Base-by-base conservation (phyloP, 2,888 invertebrate species). In the Phyllotreta striolata region DNA sequence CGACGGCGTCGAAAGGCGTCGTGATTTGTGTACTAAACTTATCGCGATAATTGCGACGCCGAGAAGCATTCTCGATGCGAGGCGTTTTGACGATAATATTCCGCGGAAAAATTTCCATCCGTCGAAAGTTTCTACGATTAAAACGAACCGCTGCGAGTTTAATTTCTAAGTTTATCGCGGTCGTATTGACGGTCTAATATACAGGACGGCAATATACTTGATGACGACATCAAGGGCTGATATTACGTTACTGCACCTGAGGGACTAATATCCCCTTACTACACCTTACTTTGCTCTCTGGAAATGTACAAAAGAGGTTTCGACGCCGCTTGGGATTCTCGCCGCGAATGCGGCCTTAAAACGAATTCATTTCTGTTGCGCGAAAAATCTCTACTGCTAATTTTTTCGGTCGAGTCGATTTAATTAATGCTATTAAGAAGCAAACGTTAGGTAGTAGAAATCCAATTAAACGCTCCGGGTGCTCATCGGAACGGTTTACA, bases 141-240 rank as follows among this genome's bases (percentile, higher is more conserved):
- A n/a, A n/a, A n/a, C n/a, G n/a, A n/a, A 55, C 24, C 24, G 24
- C 24, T 24, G 49, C n/a, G 24, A 24, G 24, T 24, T 24, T 24
- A 24, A 24, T 24, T 24, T 4, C 2, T 4, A 24, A 24, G 24
- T 24, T 24, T 44, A 8, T 44, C 40, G n/a, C 39, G 46, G 52
- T 72, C 75, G 70, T 75, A 74, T 77, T 77, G 76, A 79, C 77
- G 80, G 80, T 78, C 77, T 78, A 78, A 78, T 78, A 78, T 77
- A 76, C 78, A 79, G 79, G 77, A 75, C 74, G 74, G 80, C 79
- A 81, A 81, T 82, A 81, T 81, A 81, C 77, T 81, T 81, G 81
- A 81, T 80, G 81, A 77, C 74, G 76, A 75, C 75, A 80, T 80
- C 79, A 77, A 74, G 73, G 72, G 71, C 77, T 78, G 73, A 70